Evolutionary conservation across 2,888 invertebrate species (phyloP).

Genomic region (Catocala sponsa): DNA sequence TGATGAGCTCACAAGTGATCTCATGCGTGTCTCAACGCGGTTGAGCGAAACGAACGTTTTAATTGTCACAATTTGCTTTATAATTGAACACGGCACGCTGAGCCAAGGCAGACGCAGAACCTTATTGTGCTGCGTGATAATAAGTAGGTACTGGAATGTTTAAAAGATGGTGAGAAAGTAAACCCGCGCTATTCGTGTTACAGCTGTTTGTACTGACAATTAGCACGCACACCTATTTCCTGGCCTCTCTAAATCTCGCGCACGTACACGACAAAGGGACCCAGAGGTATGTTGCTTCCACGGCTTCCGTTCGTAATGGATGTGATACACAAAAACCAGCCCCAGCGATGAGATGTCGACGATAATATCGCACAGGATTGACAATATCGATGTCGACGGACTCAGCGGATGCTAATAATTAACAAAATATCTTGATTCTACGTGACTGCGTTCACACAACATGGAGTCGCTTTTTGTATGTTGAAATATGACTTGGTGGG

Average conservation of each 20-base stretch:
- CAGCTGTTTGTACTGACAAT: slow-evolving; percentile 66
- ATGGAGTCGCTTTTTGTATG: slow-evolving; percentile 34
- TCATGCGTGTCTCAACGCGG: slow-evolving; percentile 62
- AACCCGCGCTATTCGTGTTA: slow-evolving; percentile 54
- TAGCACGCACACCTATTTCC: slow-evolving; percentile 72
- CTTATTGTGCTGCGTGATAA: slow-evolving; percentile 46
- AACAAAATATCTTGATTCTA: slow-evolving; percentile 55
- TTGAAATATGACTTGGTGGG: slow-evolving; percentile 36
- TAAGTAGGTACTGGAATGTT: slow-evolving; percentile 57
- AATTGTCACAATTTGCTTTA: slow-evolving; percentile 71
- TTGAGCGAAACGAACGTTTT: slow-evolving; percentile 65
- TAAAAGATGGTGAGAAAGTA: slow-evolving; percentile 60
- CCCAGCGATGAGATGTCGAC: slow-evolving; percentile 53
- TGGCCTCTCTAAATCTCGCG: slow-evolving; percentile 63
- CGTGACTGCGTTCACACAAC: slow-evolving; percentile 42
- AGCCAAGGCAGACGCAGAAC: slow-evolving; percentile 19
- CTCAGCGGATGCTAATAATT: slow-evolving; percentile 58
- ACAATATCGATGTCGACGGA: slow-evolving; percentile 55
- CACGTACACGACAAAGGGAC: slow-evolving; percentile 59
- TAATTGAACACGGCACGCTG: slow-evolving; percentile 57
- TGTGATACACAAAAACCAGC: slow-evolving; percentile 69
- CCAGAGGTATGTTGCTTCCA: slow-evolving; percentile 45
- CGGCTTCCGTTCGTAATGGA: slow-evolving; percentile 72
- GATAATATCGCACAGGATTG: slow-evolving; percentile 52
- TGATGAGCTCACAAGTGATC: slow-evolving; percentile 78